Conservation (phyloP, 2,113 vertebrate species). For the Mesembrinibis cayennensis region DNA sequence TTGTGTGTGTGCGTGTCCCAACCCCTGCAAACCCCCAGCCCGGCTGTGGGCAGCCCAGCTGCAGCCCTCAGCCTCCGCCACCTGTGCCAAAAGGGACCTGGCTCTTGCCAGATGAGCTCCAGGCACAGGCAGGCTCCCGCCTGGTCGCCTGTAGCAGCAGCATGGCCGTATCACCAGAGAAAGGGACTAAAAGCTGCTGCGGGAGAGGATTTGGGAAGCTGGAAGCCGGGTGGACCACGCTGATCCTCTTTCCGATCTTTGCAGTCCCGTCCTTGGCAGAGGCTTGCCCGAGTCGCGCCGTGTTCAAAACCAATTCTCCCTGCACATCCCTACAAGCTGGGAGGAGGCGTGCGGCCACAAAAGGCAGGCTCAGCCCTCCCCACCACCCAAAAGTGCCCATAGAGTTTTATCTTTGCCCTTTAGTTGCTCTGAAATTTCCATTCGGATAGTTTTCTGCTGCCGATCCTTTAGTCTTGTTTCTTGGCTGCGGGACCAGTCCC, state of each 20-base stretch:
- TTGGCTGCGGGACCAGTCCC: neutral
- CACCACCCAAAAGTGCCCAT: neutral
- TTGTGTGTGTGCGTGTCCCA: too few species aligned
- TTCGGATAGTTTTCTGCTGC: neutral
- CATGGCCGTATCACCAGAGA: neutral
- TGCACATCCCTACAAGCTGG: neutral
- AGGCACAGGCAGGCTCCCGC: neutral
- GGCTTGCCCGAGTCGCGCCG: neutral
- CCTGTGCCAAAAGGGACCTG: neutral
- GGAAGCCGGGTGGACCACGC: neutral
- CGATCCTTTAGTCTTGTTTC: neutral
- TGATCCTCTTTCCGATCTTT: too few species aligned
- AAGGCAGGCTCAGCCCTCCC: neutral
- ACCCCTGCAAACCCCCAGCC: neutral
- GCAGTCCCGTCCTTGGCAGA: neutral
- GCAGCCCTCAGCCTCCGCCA: neutral
- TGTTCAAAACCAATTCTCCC: neutral
- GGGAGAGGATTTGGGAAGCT: neutral
- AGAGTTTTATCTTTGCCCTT: neutral
- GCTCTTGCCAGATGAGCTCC: neutral
- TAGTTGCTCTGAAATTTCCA: neutral
- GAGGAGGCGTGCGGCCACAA: neutral
- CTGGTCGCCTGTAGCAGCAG: too few species aligned
- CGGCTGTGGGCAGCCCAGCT: neutral
- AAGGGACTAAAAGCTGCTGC: accelerated